Percentiles rank a stretch among this genome's conserved stretches.
Evolutionary conservation across 35 echinoderm and acorn worm species (phyloP).

Genomic region (Stichopus chloronotus): DNA sequence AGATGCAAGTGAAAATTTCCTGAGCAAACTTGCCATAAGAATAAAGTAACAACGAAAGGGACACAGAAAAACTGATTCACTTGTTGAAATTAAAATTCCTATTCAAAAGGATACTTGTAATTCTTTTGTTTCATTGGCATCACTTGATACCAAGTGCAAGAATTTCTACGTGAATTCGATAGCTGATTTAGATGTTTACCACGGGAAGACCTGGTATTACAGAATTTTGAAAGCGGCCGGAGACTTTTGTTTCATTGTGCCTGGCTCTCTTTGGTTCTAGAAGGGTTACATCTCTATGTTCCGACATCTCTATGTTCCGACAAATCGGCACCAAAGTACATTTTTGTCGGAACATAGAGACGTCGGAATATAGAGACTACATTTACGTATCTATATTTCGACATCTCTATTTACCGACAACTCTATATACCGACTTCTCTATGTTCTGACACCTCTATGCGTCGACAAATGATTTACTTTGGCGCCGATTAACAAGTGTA

Average conservation of each 20-base stretch:
- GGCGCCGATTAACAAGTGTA: no score
- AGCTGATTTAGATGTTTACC: background rate
- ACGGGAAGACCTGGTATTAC: background rate
- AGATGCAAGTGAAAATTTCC: background rate
- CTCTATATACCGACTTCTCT: no score
- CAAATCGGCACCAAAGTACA: no score
- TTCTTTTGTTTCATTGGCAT: background rate
- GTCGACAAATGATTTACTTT: no score
- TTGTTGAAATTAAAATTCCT: constrained; percentile 33
- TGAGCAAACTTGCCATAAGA: background rate
- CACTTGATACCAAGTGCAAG: background rate
- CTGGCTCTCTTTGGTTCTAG: background rate
- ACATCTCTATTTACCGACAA: no score
- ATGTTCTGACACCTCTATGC: no score
- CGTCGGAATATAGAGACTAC: no score
- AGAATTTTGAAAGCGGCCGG: background rate
- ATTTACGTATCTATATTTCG: no score
- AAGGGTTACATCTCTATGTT: no score
- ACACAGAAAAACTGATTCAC: background rate
- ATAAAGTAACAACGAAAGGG: background rate
- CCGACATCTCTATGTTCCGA: no score
- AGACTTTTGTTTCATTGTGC: background rate
- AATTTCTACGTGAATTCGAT: background rate
- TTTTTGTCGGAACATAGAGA: no score
- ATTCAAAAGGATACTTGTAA: constrained; percentile 2